These are phyloP conservation scores for Eristalis intricaria DNA, from an alignment of 2,888 invertebrate genomes.

Conservation along the genomic window DNA sequence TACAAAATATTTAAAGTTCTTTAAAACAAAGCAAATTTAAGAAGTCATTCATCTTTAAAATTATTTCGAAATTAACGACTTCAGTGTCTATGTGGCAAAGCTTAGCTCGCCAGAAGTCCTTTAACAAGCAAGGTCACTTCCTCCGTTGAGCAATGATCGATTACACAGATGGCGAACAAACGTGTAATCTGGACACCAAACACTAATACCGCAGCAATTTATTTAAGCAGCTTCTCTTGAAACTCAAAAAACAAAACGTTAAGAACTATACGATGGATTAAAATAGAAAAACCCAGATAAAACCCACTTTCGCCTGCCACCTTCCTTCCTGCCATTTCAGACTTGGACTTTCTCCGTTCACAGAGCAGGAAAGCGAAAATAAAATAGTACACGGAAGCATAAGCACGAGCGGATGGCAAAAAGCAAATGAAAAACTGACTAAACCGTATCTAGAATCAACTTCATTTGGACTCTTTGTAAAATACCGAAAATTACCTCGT, in stretches of 20 bases:
- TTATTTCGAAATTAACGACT: too few species aligned
- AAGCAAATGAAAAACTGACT: slow-evolving; percentile 1
- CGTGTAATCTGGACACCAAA: background rate
- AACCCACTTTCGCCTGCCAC: background rate
- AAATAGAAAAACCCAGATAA: background rate
- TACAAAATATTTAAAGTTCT: too few species aligned
- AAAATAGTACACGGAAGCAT: background rate
- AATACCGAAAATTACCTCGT: slow-evolving; percentile 44
- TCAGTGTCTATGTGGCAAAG: too few species aligned
- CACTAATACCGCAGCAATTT: background rate
- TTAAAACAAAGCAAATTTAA: too few species aligned
- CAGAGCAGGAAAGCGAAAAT: background rate
- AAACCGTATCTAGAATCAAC: slow-evolving; percentile 37
- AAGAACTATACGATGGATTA: background rate
- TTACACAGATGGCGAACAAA: background rate
- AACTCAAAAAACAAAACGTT: background rate
- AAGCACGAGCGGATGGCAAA: background rate
- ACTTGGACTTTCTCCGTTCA: background rate
- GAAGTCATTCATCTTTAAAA: too few species aligned
- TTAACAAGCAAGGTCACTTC: too few species aligned
- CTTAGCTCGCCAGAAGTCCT: too few species aligned
- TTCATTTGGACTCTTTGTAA: slow-evolving; percentile 33
- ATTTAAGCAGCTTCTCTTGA: background rate
- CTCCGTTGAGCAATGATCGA: too few species aligned
- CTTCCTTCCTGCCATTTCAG: background rate